These are phyloP conservation scores for Hoplostethus atlanticus DNA, from an alignment of 2,797 vertebrate species.

Conservation along the genomic window DNA sequence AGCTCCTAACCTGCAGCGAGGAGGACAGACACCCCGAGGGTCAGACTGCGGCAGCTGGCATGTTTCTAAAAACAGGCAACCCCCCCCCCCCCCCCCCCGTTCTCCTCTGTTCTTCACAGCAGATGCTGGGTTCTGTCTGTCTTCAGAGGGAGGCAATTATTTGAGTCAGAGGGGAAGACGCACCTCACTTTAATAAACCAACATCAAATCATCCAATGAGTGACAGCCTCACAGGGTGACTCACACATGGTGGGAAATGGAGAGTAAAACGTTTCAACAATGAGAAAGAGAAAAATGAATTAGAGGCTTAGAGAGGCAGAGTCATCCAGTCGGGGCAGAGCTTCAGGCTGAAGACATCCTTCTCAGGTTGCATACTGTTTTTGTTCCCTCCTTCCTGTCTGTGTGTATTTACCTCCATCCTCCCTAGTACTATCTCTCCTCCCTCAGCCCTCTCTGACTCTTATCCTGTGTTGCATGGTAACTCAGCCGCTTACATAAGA, in stretches of 20 bases:
- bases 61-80: constrained; percentile 79
- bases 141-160: constrained; percentile 77
- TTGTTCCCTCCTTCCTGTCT: constrained; percentile 39
- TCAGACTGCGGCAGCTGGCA: constrained; percentile 69
- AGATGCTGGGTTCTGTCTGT: constrained; percentile 78
- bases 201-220: constrained; percentile 71
- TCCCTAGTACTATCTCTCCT: constrained; percentile 4
- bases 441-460: background rate
- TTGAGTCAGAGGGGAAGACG: constrained; percentile 77
- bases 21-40: constrained; percentile 70
- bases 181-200: constrained; percentile 76
- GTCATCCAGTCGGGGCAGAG: constrained; percentile 41
- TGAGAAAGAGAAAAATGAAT: constrained; percentile 39
- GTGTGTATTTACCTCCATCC: constrained; percentile 31
- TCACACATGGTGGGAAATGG: constrained; percentile 59
- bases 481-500: constrained; percentile 74
- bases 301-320: constrained; percentile 36
- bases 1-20: constrained; percentile 74
- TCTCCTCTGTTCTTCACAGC: constrained; percentile 55
- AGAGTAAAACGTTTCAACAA: constrained; percentile 52
- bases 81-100: background rate
- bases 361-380: constrained; percentile 11
- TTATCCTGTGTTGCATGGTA: constrained; percentile 29
- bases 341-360: constrained; percentile 44
- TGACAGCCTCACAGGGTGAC: constrained; percentile 72